These are phyloP conservation scores for Uria lomvia DNA, from an alignment of 2,113 vertebrate genomes.

Conservation along the genomic window DNA sequence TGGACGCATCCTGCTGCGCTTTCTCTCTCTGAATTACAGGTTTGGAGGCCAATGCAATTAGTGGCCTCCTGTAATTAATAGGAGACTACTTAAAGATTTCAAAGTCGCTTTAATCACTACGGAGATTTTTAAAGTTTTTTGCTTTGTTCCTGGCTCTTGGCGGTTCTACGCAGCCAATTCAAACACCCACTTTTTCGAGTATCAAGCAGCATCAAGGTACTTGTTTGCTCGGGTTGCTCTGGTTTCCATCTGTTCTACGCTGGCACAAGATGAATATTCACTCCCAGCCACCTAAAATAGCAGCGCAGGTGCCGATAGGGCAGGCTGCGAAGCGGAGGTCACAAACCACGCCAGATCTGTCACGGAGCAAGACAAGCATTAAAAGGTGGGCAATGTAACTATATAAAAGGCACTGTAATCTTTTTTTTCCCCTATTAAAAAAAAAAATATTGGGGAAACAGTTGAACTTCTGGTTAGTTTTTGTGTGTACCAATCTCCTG, in stretches of 20 bases:
- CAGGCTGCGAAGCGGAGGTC: background rate
- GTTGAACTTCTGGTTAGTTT: background rate
- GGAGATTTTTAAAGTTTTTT: background rate
- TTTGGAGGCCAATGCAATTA: background rate
- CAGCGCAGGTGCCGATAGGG: background rate
- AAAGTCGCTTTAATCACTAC: background rate
- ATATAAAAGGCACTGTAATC: background rate
- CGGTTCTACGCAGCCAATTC: background rate
- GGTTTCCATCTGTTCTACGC: background rate
- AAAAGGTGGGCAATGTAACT: background rate
- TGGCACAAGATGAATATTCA: background rate
- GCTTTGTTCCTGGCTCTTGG: background rate
- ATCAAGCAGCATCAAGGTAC: rapidly evolving
- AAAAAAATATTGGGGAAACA: background rate
- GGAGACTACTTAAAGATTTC: background rate
- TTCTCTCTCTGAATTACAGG: background rate
- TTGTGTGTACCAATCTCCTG: background rate
- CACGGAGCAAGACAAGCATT: background rate
- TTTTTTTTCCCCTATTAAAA: background rate
- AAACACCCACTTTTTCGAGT: background rate
- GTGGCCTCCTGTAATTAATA: background rate
- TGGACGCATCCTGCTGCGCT: background rate
- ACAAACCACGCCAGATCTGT: rapidly evolving
- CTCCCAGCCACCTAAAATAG: background rate
- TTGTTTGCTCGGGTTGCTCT: rapidly evolving